These are phyloP conservation scores for Danaus plexippus DNA, from an alignment of 1,140 invertebrate genomes.

Conservation along the genomic window DNA sequence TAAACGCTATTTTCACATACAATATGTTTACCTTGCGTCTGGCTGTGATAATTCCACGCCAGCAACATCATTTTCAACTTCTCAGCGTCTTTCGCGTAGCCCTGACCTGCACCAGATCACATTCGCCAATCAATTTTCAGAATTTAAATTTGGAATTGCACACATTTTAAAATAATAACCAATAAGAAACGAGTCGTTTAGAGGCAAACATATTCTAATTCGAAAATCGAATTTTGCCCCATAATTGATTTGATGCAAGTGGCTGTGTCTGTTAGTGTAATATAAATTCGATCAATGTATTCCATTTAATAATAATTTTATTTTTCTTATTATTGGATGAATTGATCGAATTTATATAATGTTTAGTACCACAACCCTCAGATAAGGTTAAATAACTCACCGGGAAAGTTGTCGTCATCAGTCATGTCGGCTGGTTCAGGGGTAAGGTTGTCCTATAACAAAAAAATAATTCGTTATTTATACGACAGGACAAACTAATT, in stretches of 20 bases:
- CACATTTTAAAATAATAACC: constrained; percentile 33
- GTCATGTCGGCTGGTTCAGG: constrained; percentile 78
- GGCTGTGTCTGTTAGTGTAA: constrained; percentile 24
- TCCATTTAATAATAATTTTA: neutral
- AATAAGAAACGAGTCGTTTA: constrained; percentile 26
- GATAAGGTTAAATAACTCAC: constrained; percentile 63
- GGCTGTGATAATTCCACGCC: constrained; percentile 86
- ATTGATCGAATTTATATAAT: constrained; percentile 5
- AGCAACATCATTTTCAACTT: constrained; percentile 88
- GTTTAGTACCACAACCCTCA: too few species aligned
- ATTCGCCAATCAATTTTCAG: constrained; percentile 57
- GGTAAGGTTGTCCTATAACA: constrained; percentile 81
- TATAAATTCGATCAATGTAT: constrained; percentile 12
- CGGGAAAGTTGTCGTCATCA: constrained; percentile 80
- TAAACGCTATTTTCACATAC: constrained; percentile 12
- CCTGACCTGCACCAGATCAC: constrained; percentile 70
- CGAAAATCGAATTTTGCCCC: constrained; percentile 9
- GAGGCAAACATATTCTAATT: neutral
- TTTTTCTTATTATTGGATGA: too few species aligned
- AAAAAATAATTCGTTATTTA: constrained; percentile 34
- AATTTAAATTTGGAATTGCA: constrained; percentile 31
- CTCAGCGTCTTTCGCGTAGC: constrained; percentile 84
- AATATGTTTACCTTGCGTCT: constrained; percentile 73
- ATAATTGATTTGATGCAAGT: constrained; percentile 69
- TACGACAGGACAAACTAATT: neutral